These are phyloP conservation scores for Cryptoprocta ferox DNA, from an alignment of 2,797 vertebrate species.

Conservation along the genomic window DNA sequence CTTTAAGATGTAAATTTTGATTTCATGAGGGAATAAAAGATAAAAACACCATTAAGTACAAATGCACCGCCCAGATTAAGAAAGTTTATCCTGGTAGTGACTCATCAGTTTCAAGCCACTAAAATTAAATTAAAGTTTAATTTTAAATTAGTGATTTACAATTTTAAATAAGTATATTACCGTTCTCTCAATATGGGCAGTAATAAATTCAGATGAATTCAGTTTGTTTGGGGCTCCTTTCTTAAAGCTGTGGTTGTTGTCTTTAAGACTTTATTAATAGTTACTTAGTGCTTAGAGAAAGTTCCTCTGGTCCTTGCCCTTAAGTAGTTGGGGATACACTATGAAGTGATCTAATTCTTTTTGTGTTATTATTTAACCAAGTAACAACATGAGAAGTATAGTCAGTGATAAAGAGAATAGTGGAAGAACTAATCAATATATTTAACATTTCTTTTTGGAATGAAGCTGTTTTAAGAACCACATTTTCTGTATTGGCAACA, in stretches of 20 bases:
- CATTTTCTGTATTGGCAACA: neutral
- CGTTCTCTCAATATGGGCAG: neutral
- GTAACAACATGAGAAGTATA: constrained; percentile 46
- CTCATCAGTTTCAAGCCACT: neutral
- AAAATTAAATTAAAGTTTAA: neutral
- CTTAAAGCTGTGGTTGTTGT: neutral
- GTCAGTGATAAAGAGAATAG: neutral
- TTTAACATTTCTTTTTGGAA: constrained; percentile 15
- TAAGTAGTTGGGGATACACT: neutral
- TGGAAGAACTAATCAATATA: neutral
- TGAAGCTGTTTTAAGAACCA: neutral
- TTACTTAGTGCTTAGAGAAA: neutral
- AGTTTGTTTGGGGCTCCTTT: neutral
- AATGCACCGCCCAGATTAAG: neutral
- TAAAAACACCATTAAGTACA: neutral
- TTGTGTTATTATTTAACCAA: constrained; percentile 39
- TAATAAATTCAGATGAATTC: neutral
- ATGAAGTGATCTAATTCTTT: constrained; percentile 42
- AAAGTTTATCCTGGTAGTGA: neutral
- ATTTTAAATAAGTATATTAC: constrained; percentile 28
- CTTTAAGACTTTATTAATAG: neutral
- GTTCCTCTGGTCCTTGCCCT: neutral
- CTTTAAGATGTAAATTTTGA: too few relatives aligned
- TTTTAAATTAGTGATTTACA: constrained; percentile 34
- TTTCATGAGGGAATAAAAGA: neutral